Conservation (phyloP, 2,888 invertebrate genomes). For the Ellobium chinense region DNA sequence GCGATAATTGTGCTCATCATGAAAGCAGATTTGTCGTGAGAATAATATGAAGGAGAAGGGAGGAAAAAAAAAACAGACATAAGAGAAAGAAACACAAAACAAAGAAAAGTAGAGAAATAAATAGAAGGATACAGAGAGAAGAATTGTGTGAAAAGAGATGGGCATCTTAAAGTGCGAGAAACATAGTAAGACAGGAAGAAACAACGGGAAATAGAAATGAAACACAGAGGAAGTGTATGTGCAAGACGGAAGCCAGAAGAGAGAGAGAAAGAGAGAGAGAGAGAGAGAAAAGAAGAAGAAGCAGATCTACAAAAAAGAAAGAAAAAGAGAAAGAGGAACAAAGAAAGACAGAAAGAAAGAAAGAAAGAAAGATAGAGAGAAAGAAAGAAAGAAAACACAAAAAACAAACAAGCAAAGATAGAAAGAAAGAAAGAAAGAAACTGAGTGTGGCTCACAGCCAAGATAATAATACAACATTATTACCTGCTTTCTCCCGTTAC, state of each 20-base stretch:
- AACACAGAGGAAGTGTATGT: not conserved
- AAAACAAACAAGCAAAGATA: not conserved
- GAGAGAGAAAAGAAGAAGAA: not conserved
- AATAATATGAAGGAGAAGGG: no score
- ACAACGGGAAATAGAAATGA: not conserved
- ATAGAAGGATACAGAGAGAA: no score
- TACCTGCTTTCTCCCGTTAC: no score
- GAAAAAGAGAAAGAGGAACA: constrained; percentile 34
- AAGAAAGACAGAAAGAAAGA: constrained; percentile 18
- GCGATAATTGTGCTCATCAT: no score
- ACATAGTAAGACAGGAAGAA: not conserved
- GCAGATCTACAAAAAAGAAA: not conserved
- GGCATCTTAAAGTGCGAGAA: not conserved
- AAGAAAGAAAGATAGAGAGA: constrained; percentile 10
- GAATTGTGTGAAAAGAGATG: not conserved
- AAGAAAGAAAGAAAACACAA: not conserved
- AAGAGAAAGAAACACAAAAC: not conserved
- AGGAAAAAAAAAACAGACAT: not conserved
- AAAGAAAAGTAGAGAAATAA: not conserved
- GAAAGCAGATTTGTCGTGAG: no score
- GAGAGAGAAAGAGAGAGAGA: constrained; percentile 29
- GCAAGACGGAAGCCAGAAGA: not conserved
- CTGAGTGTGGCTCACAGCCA: no score
- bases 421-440: not conserved
- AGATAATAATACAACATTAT: no score